These are phyloP conservation scores for Mus spicilegus DNA, from an alignment of 2,113 vertebrate genomes.

Conservation along the genomic window DNA sequence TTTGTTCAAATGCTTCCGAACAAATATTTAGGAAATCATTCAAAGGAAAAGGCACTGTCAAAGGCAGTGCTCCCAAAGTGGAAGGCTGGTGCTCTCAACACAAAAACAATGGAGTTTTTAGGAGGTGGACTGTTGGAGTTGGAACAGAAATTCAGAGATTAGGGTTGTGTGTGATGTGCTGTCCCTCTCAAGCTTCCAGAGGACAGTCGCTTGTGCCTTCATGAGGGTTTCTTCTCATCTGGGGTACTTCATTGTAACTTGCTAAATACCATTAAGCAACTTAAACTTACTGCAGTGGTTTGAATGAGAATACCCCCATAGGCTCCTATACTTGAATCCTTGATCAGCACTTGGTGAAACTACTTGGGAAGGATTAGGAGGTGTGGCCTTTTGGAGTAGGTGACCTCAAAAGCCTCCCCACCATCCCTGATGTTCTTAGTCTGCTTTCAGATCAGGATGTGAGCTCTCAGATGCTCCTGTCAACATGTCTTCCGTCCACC, in stretches of 20 bases:
- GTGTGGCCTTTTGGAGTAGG: background rate
- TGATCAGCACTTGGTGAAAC: background rate
- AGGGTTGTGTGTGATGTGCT: constrained; percentile 10
- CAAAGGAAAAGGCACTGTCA: constrained; percentile 17
- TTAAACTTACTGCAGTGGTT: constrained; percentile 6
- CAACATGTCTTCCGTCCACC: background rate
- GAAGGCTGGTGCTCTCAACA: background rate
- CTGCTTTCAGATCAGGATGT: background rate
- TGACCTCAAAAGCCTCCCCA: background rate
- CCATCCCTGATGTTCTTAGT: background rate
- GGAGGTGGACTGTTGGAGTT: constrained; percentile 11
- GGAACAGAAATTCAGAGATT: constrained; percentile 48
- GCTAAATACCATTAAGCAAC: constrained; percentile 36
- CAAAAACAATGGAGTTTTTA: background rate
- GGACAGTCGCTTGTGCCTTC: constrained; percentile 35
- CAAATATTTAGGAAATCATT: constrained; percentile 53
- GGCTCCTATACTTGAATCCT: too few relatives aligned
- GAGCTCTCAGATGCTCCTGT: background rate
- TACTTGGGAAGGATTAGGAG: background rate
- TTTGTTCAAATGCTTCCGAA: constrained; percentile 46
- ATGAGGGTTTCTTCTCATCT: constrained; percentile 47
- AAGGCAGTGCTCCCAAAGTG: background rate
- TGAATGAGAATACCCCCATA: background rate
- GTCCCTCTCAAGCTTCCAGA: background rate
- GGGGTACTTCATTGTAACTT: constrained; percentile 20